Conservation (phyloP, 2,888 invertebrate genomes). For the Celastrina argiolus region DNA sequence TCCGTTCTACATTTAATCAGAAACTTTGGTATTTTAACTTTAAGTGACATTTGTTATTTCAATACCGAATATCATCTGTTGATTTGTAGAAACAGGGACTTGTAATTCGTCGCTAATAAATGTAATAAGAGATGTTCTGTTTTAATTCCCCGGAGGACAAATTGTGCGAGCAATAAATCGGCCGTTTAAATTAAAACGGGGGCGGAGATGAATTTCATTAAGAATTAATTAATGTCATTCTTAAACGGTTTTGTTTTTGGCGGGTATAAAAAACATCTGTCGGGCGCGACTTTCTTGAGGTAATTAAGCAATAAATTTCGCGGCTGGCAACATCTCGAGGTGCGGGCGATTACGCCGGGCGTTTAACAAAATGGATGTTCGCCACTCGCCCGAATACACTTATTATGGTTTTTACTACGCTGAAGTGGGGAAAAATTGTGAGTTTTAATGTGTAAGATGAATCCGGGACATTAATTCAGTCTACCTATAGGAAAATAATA, state of each 20-base stretch:
- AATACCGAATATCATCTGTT: background rate
- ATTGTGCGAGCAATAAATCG: slow-evolving; percentile 76
- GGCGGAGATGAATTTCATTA: slow-evolving; percentile 79
- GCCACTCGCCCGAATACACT: slow-evolving; percentile 44
- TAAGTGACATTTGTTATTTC: background rate
- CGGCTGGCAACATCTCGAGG: slow-evolving; percentile 70
- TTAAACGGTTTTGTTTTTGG: slow-evolving; percentile 75
- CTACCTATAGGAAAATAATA: too few relatives aligned
- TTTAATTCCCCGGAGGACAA: slow-evolving; percentile 57
- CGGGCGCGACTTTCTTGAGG: slow-evolving; percentile 73
- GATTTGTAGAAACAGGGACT: slow-evolving; percentile 25
- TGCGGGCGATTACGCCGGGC: slow-evolving; percentile 70
- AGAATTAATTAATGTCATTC: slow-evolving; percentile 79
- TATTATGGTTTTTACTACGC: slow-evolving; percentile 34
- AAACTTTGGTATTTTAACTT: background rate
- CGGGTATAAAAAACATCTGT: slow-evolving; percentile 76
- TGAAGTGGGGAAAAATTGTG: background rate
- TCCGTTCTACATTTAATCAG: background rate
- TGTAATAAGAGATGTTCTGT: slow-evolving; percentile 56
- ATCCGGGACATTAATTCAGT: background rate
- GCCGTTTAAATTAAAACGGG: slow-evolving; percentile 74
- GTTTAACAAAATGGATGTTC: slow-evolving; percentile 73
- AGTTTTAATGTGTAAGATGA: background rate
- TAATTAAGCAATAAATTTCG: slow-evolving; percentile 79
- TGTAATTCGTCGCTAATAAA: slow-evolving; percentile 65